Conservation (phyloP, 1,140 invertebrate genomes). For the Pararge aegeria region DNA sequence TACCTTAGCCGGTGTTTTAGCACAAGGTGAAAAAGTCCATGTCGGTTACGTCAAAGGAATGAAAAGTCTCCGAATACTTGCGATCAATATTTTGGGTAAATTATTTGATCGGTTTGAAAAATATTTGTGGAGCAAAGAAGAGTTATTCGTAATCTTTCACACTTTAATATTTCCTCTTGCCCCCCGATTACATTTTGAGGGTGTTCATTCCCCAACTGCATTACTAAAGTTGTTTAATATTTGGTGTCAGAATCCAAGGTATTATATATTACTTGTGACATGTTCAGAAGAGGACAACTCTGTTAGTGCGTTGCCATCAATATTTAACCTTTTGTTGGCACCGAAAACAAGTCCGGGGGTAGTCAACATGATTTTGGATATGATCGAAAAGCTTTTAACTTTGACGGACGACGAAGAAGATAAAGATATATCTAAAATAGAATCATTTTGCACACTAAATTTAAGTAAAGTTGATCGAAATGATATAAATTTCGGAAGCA, state of each 20-base stretch:
- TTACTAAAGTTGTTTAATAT: constrained; percentile 88
- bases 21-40: constrained; percentile 79
- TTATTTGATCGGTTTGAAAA: constrained; percentile 91
- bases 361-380: constrained; percentile 85
- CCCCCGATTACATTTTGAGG: constrained; percentile 87
- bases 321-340: constrained; percentile 86
- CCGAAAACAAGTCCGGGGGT: constrained; percentile 85
- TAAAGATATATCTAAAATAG: constrained; percentile 57
- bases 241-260: constrained; percentile 89
- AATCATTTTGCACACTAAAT: constrained; percentile 60
- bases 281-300: constrained; percentile 64
- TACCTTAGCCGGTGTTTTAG: constrained; percentile 82
- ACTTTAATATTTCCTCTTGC: constrained; percentile 91
- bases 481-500: constrained; percentile 85
- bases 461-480: constrained; percentile 41
- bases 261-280: constrained; percentile 86
- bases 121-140: constrained; percentile 84
- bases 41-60: constrained; percentile 83
- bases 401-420: constrained; percentile 80
- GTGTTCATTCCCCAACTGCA: constrained; percentile 90
- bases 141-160: constrained; percentile 89
- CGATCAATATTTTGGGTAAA: constrained; percentile 82
- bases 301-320: constrained; percentile 81
- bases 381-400: constrained; percentile 89
- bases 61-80: constrained; percentile 83